These are phyloP conservation scores for Anorthoa munda DNA, from an alignment of 2,888 invertebrate genomes.

Conservation along the genomic window DNA sequence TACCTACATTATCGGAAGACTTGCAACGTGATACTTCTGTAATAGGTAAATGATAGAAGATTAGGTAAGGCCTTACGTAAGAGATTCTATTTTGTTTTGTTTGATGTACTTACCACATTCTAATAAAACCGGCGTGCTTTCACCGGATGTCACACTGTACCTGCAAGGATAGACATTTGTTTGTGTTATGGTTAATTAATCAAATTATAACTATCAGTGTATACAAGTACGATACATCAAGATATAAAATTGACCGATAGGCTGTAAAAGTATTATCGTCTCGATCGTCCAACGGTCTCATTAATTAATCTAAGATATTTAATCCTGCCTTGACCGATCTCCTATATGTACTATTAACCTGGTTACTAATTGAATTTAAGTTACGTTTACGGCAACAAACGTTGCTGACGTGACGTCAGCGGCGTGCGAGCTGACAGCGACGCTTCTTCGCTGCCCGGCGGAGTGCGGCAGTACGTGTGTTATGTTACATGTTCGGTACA, in stretches of 20 bases:
- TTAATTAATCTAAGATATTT: not conserved
- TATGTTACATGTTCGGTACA: not conserved
- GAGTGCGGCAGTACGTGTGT: conserved; percentile 68
- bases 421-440: conserved; percentile 77
- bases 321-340: not conserved
- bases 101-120: conserved; percentile 81
- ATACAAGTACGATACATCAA: not conserved
- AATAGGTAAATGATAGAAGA: conserved; percentile 16
- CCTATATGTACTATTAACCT: not conserved
- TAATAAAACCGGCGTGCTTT: conserved; percentile 89
- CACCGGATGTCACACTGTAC: conserved; percentile 90
- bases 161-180: conserved; percentile 70
- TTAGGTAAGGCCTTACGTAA: not conserved
- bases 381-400: not conserved
- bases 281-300: not conserved
- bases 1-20: conserved; percentile 87
- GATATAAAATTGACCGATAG: conserved; percentile 1
- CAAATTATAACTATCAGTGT: not conserved
- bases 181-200: not conserved
- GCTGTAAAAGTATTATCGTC: not conserved
- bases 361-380: too few relatives aligned
- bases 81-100: not conserved
- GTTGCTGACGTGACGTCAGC: conserved; percentile 71
- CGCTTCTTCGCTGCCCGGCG: not conserved
- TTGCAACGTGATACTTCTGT: conserved; percentile 89